Conservation (phyloP, 2,113 vertebrate species). For the Catharus fuscescens region DNA sequence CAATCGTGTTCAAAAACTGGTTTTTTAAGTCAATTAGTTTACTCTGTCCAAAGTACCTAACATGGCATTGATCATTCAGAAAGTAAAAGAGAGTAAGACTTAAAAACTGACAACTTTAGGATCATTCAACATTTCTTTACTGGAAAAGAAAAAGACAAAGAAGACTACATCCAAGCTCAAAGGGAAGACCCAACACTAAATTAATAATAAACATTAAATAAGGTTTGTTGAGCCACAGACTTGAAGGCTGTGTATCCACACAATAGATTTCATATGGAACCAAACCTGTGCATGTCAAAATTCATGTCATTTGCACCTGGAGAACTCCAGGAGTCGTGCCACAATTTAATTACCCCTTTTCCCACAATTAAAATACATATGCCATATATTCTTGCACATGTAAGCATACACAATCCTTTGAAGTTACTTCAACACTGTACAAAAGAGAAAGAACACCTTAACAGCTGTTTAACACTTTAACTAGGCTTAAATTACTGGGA, state of each 20-base stretch:
- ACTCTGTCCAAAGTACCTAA: neutral
- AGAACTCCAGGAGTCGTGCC: neutral
- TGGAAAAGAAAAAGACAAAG: neutral
- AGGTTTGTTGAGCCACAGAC: neutral
- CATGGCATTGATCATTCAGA: neutral
- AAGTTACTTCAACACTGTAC: neutral
- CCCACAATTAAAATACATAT: neutral
- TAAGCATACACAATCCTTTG: neutral
- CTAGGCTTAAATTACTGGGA: neutral
- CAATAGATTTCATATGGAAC: neutral
- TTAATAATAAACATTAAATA: neutral
- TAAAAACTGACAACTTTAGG: neutral
- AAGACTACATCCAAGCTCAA: neutral
- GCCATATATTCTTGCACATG: neutral
- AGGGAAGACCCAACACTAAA: neutral
- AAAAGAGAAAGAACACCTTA: neutral
- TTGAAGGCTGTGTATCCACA: neutral
- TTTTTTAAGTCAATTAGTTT: neutral
- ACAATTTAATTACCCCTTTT: neutral
- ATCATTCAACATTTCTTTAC: neutral
- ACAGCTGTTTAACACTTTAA: neutral
- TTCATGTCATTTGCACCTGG: neutral
- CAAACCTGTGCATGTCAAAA: neutral
- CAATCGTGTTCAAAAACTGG: fast-evolving
- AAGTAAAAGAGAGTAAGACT: neutral